Percentiles rank a stretch among this genome's conserved stretches.
Evolutionary conservation across 2,113 vertebrate genomes (phyloP).

Genomic region (Hydropotes inermis): DNA sequence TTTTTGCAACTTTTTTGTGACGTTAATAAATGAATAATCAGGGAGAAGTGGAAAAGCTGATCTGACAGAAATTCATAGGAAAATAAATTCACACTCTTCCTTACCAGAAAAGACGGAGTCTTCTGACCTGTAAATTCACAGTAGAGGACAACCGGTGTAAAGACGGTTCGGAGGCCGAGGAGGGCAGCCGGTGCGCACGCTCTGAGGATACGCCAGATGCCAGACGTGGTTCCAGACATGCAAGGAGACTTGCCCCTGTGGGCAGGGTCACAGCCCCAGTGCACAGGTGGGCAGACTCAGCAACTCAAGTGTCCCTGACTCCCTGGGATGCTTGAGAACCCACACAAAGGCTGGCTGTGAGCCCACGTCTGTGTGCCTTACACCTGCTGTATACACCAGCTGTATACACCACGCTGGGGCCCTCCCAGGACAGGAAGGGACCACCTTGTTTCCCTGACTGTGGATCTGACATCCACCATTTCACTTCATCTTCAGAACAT

Average conservation of each 20-base stretch:
- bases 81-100: neutral
- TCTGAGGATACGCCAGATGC: accelerated
- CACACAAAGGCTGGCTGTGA: accelerated
- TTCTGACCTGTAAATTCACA: accelerated
- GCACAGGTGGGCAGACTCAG: too few species aligned
- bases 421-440: neutral
- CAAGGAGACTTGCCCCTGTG: accelerated
- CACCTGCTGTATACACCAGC: accelerated
- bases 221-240: accelerated
- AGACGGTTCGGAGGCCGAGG: accelerated
- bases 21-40: too few species aligned
- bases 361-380: accelerated
- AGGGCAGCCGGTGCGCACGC: accelerated
- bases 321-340: neutral
- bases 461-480: too few species aligned
- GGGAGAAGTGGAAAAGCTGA: neutral
- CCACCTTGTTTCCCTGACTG: accelerated
- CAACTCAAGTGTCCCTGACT: neutral
- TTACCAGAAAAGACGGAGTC: neutral
- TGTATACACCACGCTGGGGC: accelerated
- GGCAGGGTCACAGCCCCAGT: neutral
- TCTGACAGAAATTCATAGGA: too few species aligned
- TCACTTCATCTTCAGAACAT: neutral
- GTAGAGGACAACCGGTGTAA: accelerated
- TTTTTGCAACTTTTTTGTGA: too few species aligned